phyloP scores from a whole-genome alignment of 2,888 invertebrate species.

The Lasiommata megera region DNA sequence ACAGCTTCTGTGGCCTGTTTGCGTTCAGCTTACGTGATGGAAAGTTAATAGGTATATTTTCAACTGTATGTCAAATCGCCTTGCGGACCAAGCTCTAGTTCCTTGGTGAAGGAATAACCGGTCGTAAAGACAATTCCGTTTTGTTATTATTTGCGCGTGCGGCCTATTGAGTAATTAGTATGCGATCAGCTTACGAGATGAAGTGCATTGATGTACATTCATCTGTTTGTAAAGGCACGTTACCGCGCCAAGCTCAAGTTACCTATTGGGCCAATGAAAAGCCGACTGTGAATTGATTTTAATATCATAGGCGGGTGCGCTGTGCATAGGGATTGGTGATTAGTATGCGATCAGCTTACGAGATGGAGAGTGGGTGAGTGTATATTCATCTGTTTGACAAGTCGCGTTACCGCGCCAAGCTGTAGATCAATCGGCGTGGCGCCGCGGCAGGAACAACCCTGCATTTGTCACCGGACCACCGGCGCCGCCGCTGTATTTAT shows the following conservation, averaged over 20 bases:
- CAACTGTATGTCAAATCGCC: no score
- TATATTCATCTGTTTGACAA: constrained; percentile 42
- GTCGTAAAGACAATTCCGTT: no score
- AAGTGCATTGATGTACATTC: constrained; percentile 39
- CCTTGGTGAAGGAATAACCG: no score
- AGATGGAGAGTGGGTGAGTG: constrained; percentile 39
- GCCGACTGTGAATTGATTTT: no score
- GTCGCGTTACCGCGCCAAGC: constrained; percentile 52
- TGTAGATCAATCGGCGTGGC: constrained; percentile 74
- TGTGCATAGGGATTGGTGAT: not conserved
- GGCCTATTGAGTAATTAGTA: not conserved
- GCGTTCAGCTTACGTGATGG: no score
- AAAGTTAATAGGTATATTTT: no score
- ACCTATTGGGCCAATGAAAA: no score
- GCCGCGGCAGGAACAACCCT: constrained; percentile 64
- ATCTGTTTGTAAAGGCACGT: constrained; percentile 43
- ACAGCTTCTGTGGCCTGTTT: no score
- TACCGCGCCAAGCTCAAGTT: constrained; percentile 48
- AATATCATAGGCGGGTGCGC: not conserved
- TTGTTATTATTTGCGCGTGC: no score
- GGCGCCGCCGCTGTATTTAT: constrained; percentile 73
- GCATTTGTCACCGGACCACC: constrained; percentile 80
- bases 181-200: constrained; percentile 29
- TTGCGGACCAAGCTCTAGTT: no score
- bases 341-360: constrained; percentile 10